Conservation (phyloP, 1,140 invertebrate genomes). For the Drosophila santomea region DNA sequence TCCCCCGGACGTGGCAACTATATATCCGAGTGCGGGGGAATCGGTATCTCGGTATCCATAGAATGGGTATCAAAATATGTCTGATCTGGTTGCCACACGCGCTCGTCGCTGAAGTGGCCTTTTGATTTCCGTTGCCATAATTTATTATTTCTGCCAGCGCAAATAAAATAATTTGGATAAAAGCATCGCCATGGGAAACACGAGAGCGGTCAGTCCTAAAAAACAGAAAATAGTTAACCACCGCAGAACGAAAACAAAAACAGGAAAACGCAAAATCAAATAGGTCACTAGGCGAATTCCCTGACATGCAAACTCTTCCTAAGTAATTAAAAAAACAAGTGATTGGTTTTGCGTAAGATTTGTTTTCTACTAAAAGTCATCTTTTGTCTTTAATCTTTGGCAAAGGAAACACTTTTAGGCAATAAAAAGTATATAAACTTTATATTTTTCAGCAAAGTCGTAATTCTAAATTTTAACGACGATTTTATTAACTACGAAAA, state of each 20-base stretch:
- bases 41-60: neutral
- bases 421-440: neutral
- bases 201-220: constrained; percentile 20
- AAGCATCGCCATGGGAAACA: constrained; percentile 49
- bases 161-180: constrained; percentile 77
- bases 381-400: neutral
- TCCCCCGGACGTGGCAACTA: constrained; percentile 41
- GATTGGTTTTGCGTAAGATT: neutral
- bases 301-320: neutral
- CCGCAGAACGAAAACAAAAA: constrained; percentile 25
- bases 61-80: constrained; percentile 19
- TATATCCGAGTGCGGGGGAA: neutral
- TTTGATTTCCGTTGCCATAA: constrained; percentile 74
- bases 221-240: constrained; percentile 64
- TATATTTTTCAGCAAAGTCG: neutral
- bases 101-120: constrained; percentile 49
- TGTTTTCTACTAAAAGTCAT: neutral
- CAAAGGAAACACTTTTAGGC: neutral
- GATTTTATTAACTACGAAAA: neutral
- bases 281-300: constrained; percentile 8
- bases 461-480: neutral
- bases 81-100: constrained; percentile 32
- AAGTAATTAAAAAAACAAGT: neutral
- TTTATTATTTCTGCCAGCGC: constrained; percentile 62
- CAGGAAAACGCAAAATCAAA: neutral